Conservation (phyloP, 1,140 invertebrate species). For the Centruroides vittatus region DNA sequence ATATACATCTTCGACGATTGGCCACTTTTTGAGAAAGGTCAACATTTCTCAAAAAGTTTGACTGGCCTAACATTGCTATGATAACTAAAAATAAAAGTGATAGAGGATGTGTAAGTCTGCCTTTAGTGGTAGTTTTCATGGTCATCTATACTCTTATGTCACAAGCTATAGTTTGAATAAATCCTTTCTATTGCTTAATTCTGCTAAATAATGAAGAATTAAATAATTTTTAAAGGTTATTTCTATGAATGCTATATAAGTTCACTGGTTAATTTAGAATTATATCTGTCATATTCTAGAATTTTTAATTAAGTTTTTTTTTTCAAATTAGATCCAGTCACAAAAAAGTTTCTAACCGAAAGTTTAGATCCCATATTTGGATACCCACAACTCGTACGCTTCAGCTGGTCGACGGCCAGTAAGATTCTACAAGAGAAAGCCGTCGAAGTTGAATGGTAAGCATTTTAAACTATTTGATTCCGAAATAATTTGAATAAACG, state of each 20-base stretch:
- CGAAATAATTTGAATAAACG: background rate
- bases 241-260: background rate
- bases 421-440: constrained; percentile 55
- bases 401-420: constrained; percentile 93
- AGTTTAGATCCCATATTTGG: constrained; percentile 87
- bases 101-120: too few relatives aligned
- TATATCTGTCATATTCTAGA: background rate
- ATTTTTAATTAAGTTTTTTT: background rate
- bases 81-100: too few relatives aligned
- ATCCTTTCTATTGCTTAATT: too few relatives aligned
- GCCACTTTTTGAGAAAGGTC: too few relatives aligned
- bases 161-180: too few relatives aligned
- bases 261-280: background rate
- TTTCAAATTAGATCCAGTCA: constrained; percentile 61
- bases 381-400: constrained; percentile 85
- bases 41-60: too few relatives aligned
- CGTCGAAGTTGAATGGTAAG: constrained; percentile 51
- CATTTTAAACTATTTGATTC: background rate
- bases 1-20: too few relatives aligned
- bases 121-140: too few relatives aligned
- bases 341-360: constrained; percentile 76
- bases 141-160: too few relatives aligned
- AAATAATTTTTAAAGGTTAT: background rate
- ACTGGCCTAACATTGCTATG: too few relatives aligned
- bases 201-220: background rate